Conservation (phyloP, 1,140 invertebrate genomes). For the Drosophila aff. region DNA sequence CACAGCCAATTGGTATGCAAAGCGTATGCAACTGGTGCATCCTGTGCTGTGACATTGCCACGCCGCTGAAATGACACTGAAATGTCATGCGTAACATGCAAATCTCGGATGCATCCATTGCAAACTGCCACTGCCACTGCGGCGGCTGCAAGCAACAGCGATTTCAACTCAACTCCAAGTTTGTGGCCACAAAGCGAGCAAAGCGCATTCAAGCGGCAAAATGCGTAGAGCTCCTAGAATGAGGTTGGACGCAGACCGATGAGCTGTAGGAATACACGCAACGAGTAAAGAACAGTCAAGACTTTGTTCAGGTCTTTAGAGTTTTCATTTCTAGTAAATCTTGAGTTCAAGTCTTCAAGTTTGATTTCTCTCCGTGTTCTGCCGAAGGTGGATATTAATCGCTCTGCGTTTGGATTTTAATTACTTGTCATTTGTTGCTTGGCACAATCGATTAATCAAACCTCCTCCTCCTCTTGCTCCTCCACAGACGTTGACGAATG, state of each 20-base stretch:
- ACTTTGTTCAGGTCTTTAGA: neutral
- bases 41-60: slow-evolving; percentile 76
- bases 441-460: slow-evolving; percentile 66
- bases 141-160: slow-evolving; percentile 1
- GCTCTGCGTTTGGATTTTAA: slow-evolving; percentile 47
- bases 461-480: slow-evolving; percentile 7
- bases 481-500: slow-evolving; percentile 96
- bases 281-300: neutral
- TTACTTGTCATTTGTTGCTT: slow-evolving; percentile 65
- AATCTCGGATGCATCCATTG: slow-evolving; percentile 54
- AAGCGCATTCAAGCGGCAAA: slow-evolving; percentile 70
- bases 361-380: slow-evolving; percentile 6
- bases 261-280: slow-evolving; percentile 26
- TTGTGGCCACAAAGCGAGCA: slow-evolving; percentile 41
- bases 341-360: neutral
- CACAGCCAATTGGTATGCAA: slow-evolving; percentile 48
- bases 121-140: slow-evolving; percentile 4
- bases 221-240: slow-evolving; percentile 58
- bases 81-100: slow-evolving; percentile 78
- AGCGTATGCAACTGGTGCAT: slow-evolving; percentile 80
- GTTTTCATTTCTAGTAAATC: neutral
- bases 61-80: slow-evolving; percentile 62
- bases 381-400: slow-evolving; percentile 38
- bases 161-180: slow-evolving; percentile 28
- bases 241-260: slow-evolving; percentile 8